A percentile compares a stretch with the other conserved stretches of the same genome.
Evolutionary conservation across 1,140 invertebrate genomes (phyloP).

Genomic region (Sinella curviseta): DNA sequence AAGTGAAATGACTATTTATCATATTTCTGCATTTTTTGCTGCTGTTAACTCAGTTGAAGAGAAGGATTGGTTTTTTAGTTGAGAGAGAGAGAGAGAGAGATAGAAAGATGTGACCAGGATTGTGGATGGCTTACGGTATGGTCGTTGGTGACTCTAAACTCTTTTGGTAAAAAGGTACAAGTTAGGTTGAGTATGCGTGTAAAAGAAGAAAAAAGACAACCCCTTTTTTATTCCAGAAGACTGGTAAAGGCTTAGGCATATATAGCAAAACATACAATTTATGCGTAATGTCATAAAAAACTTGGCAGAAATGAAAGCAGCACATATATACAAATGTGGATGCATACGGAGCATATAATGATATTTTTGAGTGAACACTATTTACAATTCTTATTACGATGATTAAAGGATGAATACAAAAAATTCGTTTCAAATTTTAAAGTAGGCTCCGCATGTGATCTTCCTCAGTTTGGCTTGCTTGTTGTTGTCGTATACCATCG

Average conservation of each 20-base stretch:
- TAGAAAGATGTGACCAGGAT: background rate
- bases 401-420: constrained; percentile 30
- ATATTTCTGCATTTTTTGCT: constrained; percentile 50
- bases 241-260: constrained; percentile 5
- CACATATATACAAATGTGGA: background rate
- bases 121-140: constrained; percentile 6
- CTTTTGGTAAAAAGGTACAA: background rate
- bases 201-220: background rate
- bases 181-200: background rate
- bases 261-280: background rate
- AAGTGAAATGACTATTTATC: constrained; percentile 47
- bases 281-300: constrained; percentile 16
- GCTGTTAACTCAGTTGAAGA: background rate
- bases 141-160: background rate
- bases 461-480: background rate
- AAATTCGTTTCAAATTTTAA: constrained; percentile 49
- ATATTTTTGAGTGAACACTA: constrained; percentile 3
- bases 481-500: background rate
- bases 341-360: background rate
- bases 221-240: constrained; percentile 6
- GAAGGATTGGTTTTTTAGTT: too few relatives aligned
- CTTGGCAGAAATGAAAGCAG: background rate
- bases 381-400: constrained; percentile 26
- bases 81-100: too few relatives aligned
- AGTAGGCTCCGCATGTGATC: constrained; percentile 44